Conservation (phyloP, 2,888 invertebrate genomes). For the Salpingus planirostris region DNA sequence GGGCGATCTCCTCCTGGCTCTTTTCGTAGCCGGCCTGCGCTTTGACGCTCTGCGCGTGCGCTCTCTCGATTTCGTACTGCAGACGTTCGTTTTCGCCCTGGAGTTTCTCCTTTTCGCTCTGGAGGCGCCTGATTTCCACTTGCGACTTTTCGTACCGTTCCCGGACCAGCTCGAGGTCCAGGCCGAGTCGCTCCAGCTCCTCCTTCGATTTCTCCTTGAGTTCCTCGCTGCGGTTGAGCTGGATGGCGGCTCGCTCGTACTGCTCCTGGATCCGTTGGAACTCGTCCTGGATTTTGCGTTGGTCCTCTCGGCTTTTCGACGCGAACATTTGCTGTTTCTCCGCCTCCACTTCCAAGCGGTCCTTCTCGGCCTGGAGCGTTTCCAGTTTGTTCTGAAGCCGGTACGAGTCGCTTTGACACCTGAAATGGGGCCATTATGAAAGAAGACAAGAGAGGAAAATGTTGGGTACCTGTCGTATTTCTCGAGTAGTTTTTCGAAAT, state of each 20-base stretch:
- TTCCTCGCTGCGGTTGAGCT: constrained; percentile 78
- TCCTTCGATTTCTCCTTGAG: constrained; percentile 86
- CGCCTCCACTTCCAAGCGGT: constrained; percentile 73
- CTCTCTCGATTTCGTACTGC: constrained; percentile 77
- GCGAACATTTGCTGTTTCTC: constrained; percentile 75
- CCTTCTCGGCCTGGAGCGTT: constrained; percentile 78
- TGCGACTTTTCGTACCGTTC: constrained; percentile 85
- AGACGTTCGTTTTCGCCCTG: constrained; percentile 76
- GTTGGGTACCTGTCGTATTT: constrained; percentile 85
- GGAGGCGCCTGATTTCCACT: constrained; percentile 71
- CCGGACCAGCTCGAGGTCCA: constrained; percentile 79
- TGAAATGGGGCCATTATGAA: no score
- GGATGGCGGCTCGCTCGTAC: constrained; percentile 79
- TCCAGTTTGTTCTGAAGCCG: constrained; percentile 83
- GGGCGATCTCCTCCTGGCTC: constrained; percentile 80
- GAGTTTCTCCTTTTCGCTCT: constrained; percentile 78
- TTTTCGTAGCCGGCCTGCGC: constrained; percentile 79
- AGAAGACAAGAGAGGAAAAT: no score
- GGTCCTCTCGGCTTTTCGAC: constrained; percentile 75
- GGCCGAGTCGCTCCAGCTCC: constrained; percentile 64
- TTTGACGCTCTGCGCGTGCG: constrained; percentile 79
- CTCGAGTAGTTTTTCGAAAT: constrained; percentile 86
- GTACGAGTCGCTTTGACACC: constrained; percentile 83
- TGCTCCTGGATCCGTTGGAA: constrained; percentile 77
- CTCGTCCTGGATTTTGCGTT: constrained; percentile 81